Evolutionary conservation across 2,113 vertebrate species (phyloP), one percentile per base, ranked within the genome.

Genomic region (Saguinus midas): DNA sequence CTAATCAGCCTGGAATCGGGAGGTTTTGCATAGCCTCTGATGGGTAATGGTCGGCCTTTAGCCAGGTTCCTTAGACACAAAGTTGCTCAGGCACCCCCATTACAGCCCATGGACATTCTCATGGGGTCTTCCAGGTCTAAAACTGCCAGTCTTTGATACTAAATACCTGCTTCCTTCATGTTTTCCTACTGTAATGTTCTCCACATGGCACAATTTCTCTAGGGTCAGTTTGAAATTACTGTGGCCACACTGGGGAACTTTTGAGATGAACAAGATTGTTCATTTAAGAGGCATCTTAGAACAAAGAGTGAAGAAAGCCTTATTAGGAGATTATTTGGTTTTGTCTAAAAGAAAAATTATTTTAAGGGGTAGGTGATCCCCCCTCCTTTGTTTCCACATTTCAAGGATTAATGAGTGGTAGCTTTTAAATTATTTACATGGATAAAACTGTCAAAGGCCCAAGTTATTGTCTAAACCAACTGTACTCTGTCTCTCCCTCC

Each of bases 391-490:
- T 61, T 90, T 90, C 40, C 66, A 32, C 64, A 66, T 73, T 86
- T 93, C 64, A 94, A 57, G 37, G 45, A 94, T 86, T 96, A 94
- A 40, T 66, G n/a, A 86, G 40, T 79, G 57, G 43, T 84, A 96
- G 58, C 58, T 89, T 96, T 89, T 61, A 89, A 93, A 79, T 57
- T 58, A 68, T 76, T 81, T 40, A 40, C 35, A 61, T 73, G 61
- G 61, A 66, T 43, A 92, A 58, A 90, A 70, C 52, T 64, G 52
- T 80, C 70, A 92, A 70, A 37, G 16, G 11, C 72, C n/a, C 25
- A 57, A 70, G 9, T 91, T 91, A 70, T 35, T 93, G 37, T 80
- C 55, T 90, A 48, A 81, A 55, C 66, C 29, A 87, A 76, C 55
- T 87, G 8, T 27, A 87, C 68, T 37, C 66, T 84, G 13, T n/a